Conservation (phyloP, 2,113 vertebrate species). For the Malurus cyaneus region DNA sequence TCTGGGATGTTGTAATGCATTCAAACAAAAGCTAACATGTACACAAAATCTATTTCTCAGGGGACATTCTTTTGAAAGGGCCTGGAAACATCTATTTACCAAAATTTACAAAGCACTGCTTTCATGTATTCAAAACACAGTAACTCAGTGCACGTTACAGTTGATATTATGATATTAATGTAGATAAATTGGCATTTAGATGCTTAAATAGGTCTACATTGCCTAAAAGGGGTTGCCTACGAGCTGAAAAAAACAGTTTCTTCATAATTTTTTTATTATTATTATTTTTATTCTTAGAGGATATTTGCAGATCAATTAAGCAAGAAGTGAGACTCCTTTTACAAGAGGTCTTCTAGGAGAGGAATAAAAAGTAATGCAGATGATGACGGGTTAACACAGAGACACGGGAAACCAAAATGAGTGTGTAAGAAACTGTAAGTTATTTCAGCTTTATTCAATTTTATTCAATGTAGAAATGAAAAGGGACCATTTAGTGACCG, state of each 20-base stretch:
- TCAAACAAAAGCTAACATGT: not conserved
- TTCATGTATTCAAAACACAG: not conserved
- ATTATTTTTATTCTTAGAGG: not conserved
- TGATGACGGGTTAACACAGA: not conserved
- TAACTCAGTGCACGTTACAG: not conserved
- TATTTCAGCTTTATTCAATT: not conserved
- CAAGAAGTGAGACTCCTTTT: not conserved
- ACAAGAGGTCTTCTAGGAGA: not conserved
- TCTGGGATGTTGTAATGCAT: not conserved
- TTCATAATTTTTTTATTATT: not conserved
- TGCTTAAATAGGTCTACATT: not conserved
- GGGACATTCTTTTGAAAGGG: not conserved
- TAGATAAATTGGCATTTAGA: not conserved
- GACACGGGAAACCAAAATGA: not conserved
- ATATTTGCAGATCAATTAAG: not conserved
- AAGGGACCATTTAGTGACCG: not conserved
- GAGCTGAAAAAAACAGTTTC: not conserved
- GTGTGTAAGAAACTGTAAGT: not conserved
- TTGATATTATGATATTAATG: not conserved
- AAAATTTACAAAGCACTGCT: not conserved
- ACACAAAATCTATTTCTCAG: not conserved
- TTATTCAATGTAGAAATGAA: not conserved
- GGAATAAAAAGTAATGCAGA: not conserved
- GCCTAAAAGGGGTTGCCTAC: accelerated
- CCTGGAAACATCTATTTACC: not conserved